Conservation (phyloP, 2,113 vertebrate genomes). For the Tachycineta bicolor region DNA sequence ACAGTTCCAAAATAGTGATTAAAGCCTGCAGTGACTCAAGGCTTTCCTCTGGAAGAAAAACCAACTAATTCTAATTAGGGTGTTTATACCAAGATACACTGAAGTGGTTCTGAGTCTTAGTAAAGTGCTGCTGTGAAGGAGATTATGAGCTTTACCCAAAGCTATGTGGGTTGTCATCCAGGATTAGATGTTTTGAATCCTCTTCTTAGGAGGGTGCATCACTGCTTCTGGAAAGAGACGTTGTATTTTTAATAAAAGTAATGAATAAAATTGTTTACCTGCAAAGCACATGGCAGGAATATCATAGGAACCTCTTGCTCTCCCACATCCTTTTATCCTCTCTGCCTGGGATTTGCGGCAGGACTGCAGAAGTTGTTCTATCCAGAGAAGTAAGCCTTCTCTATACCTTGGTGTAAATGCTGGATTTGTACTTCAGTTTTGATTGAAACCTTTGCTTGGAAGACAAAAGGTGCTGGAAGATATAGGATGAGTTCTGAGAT, state of each 20-base stretch:
- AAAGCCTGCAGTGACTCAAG: not conserved
- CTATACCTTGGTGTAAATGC: not conserved
- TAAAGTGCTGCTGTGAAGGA: not conserved
- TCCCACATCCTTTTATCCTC: not conserved
- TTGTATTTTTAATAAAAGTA: not conserved
- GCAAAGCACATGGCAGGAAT: fast-evolving
- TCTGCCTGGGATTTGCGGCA: not conserved
- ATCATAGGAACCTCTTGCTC: not conserved
- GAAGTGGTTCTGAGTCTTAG: not conserved
- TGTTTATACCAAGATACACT: not conserved
- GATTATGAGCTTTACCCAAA: not conserved
- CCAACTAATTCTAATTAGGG: not conserved
- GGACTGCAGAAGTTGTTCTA: not conserved
- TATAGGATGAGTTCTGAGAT: fast-evolving
- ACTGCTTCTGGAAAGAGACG: not conserved
- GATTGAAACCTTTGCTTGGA: not conserved
- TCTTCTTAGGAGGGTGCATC: not conserved
- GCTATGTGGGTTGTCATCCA: not conserved
- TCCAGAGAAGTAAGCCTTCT: not conserved
- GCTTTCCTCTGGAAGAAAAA: not conserved
- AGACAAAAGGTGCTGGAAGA: not conserved
- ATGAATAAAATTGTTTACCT: not conserved
- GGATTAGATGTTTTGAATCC: not conserved
- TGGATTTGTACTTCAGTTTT: not conserved
- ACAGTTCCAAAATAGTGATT: not conserved